These are phyloP conservation scores for Nemopilema nomurai DNA, from an alignment of 30 jellyfish, hydroid and myxozoan genomes.

Conservation along the genomic window DNA sequence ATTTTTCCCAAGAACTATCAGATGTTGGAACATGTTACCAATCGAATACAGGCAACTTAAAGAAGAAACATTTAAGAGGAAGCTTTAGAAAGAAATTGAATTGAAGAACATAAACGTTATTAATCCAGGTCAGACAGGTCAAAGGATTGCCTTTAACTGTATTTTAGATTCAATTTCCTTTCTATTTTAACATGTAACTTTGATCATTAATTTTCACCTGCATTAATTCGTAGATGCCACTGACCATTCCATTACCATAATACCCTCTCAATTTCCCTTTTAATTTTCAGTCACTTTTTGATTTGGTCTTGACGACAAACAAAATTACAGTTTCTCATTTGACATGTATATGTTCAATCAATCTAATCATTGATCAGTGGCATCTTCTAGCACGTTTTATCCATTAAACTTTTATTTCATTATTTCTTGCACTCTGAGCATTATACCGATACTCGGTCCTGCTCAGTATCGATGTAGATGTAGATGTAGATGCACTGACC, in stretches of 20 bases:
- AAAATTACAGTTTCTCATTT: conserved; percentile 17
- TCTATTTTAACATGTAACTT: conserved; percentile 12
- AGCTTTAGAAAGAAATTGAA: conserved; percentile 10
- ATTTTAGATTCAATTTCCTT: not conserved
- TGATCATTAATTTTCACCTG: conserved; percentile 25
- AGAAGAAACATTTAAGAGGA: conserved; percentile 4
- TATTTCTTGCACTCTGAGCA: conserved; percentile 5
- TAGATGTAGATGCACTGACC: conserved; percentile 14
- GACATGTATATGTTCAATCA: conserved; percentile 14
- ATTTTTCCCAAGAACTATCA: not conserved
- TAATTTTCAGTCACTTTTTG: conserved; percentile 21
- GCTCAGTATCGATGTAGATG: conserved; percentile 16
- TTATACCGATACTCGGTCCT: conserved; percentile 17
- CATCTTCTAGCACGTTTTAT: not conserved
- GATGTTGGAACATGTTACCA: conserved; percentile 5
- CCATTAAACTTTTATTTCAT: not conserved
- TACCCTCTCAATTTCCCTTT: conserved; percentile 11
- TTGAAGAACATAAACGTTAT: conserved; percentile 1
- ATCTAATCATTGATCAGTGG: conserved; percentile 21
- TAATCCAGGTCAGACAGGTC: conserved; percentile 14
- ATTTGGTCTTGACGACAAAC: conserved; percentile 10
- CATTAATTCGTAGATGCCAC: conserved; percentile 33
- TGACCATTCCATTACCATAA: conserved; percentile 29
- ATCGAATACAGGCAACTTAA: conserved; percentile 12
- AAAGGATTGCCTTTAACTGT: conserved; percentile 20